Conservation (phyloP, 2,888 invertebrate species). For the Anticlea derivata region DNA sequence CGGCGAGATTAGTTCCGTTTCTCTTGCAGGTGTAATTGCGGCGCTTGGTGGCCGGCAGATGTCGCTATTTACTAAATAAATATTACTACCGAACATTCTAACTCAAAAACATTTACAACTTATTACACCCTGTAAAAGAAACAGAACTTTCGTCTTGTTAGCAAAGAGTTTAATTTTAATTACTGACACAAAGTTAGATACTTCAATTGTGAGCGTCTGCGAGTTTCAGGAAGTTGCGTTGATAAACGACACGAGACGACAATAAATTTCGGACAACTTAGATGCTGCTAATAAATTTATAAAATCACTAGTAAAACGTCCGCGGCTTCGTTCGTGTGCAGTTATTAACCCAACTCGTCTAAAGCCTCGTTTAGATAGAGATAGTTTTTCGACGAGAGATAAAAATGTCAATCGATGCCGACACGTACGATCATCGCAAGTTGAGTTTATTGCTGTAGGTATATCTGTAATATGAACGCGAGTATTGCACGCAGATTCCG, state of each 20-base stretch:
- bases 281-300: conserved; percentile 41
- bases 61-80: not conserved
- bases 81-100: not conserved
- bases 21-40: no score
- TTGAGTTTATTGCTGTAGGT: no score
- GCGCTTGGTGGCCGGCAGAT: no score
- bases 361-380: no score
- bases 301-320: conserved; percentile 12
- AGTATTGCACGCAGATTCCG: no score
- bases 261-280: conserved; percentile 42
- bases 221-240: conserved; percentile 32
- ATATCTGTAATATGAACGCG: no score
- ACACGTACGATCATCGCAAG: no score
- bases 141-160: conserved; percentile 32
- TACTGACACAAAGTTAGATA: conserved; percentile 44
- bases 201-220: conserved; percentile 38
- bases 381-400: no score
- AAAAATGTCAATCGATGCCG: no score
- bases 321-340: not conserved
- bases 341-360: no score
- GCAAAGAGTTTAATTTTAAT: conserved; percentile 48
- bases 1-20: no score
- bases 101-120: conserved; percentile 4
- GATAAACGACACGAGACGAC: conserved; percentile 38
- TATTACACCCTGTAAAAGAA: conserved; percentile 10